Conservation (phyloP, 2,888 invertebrate species). For the Malthinus seriepunctatus region DNA sequence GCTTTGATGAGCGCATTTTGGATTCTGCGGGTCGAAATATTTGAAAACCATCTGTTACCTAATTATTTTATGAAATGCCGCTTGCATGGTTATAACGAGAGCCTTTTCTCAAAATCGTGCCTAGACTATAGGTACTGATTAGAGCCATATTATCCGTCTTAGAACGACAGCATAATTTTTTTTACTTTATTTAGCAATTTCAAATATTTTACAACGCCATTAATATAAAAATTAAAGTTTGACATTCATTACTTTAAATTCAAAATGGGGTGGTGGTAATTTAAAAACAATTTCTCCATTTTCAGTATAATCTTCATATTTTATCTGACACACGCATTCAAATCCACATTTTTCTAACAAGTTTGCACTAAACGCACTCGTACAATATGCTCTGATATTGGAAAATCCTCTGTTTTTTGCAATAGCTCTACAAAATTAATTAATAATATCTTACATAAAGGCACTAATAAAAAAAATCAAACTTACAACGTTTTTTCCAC, state of each 20-base stretch:
- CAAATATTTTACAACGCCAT: no score
- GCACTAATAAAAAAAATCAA: not conserved
- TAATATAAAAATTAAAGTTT: constrained; percentile 1
- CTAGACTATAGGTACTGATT: no score
- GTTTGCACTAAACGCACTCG: constrained; percentile 75
- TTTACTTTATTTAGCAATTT: no score
- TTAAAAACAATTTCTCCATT: constrained; percentile 66
- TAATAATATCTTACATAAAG: no score
- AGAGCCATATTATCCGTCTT: no score
- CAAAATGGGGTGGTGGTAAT: constrained; percentile 59
- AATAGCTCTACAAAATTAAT: constrained; percentile 57
- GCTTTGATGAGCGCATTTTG: no score
- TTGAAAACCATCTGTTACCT: no score
- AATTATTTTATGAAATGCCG: no score
- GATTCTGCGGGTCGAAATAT: no score
- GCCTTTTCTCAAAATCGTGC: no score
- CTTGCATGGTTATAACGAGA: no score
- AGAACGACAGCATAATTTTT: no score
- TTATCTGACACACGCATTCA: constrained; percentile 64
- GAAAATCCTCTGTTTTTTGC: constrained; percentile 58
- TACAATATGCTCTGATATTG: constrained; percentile 72
- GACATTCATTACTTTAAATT: constrained; percentile 41
- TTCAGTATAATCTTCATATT: constrained; percentile 66
- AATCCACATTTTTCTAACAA: constrained; percentile 73
- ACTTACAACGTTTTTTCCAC: constrained; percentile 46